These are phyloP conservation scores for Stratiolaelaps scimitus DNA, from an alignment of 1,140 invertebrate genomes.

Conservation along the genomic window DNA sequence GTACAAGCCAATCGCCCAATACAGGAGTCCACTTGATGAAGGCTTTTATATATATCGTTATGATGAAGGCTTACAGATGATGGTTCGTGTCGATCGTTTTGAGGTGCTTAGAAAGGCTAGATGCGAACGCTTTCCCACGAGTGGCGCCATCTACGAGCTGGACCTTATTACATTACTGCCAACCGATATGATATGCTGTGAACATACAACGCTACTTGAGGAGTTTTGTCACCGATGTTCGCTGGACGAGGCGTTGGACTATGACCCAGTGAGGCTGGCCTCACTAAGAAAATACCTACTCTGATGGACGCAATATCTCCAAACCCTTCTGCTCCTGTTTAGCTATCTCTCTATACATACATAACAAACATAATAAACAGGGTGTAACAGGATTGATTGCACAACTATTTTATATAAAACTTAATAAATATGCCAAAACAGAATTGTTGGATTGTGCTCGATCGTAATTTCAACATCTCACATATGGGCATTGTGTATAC, in stretches of 20 bases:
- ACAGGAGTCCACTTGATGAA: neutral
- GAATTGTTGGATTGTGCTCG: no score
- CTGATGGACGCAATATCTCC: neutral
- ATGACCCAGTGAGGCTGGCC: neutral
- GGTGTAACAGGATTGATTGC: no score
- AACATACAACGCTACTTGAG: slow-evolving; percentile 11
- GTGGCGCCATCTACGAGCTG: neutral
- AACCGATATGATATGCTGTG: slow-evolving; percentile 15
- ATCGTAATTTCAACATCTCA: no score
- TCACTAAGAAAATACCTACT: slow-evolving; percentile 7
- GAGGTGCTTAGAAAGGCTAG: slow-evolving; percentile 4
- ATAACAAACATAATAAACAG: no score
- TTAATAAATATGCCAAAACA: no score
- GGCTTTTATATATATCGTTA: slow-evolving; percentile 23
- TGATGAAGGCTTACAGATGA: neutral
- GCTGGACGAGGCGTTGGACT: slow-evolving; percentile 2
- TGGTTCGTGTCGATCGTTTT: neutral
- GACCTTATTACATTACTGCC: slow-evolving; percentile 20
- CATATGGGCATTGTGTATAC: no score
- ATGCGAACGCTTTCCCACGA: slow-evolving; percentile 13
- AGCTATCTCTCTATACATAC: no score
- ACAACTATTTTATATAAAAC: no score
- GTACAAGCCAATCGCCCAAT: slow-evolving; percentile 11
- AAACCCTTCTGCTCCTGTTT: no score
- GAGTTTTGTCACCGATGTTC: slow-evolving; percentile 23